These are phyloP conservation scores for Allobates femoralis DNA, from an alignment of 2,797 vertebrate genomes.

Conservation along the genomic window DNA sequence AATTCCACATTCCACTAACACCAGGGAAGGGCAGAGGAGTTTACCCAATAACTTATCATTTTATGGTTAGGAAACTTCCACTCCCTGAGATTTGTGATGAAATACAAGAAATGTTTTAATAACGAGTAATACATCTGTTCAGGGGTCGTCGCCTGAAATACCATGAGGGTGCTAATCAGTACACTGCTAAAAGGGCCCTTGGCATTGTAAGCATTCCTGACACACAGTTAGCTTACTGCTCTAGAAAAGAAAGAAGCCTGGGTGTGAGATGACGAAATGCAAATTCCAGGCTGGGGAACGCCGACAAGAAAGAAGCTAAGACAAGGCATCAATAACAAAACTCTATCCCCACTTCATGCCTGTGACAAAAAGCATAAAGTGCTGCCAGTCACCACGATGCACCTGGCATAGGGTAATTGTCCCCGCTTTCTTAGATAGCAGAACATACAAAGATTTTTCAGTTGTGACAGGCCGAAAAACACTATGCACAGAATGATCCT, in stretches of 20 bases:
- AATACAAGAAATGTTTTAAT: conserved; percentile 26
- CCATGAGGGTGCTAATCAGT: conserved; percentile 47
- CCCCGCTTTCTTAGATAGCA: neutral
- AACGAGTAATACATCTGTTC: conserved; percentile 38
- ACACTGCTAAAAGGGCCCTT: conserved; percentile 23
- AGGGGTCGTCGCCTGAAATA: conserved; percentile 50
- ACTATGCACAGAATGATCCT: too few relatives aligned
- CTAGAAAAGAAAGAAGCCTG: conserved; percentile 37
- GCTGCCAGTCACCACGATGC: neutral
- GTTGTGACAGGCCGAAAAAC: too few relatives aligned
- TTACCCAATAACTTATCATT: conserved; percentile 45
- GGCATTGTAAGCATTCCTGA: conserved; percentile 59
- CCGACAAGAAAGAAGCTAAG: conserved; percentile 3
- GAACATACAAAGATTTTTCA: too few relatives aligned
- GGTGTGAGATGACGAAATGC: conserved; percentile 52
- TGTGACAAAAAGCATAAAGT: neutral
- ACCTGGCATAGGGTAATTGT: neutral
- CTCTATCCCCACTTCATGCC: neutral
- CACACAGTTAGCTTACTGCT: conserved; percentile 28
- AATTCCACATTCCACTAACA: conserved; percentile 38
- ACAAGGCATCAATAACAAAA: neutral
- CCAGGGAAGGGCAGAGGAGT: conserved; percentile 43
- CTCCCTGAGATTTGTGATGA: conserved; percentile 47
- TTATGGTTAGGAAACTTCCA: conserved; percentile 54
- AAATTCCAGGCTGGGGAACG: conserved; percentile 42